These are phyloP conservation scores for Xylota segnis DNA, from an alignment of 2,888 invertebrate genomes.

Conservation along the genomic window DNA sequence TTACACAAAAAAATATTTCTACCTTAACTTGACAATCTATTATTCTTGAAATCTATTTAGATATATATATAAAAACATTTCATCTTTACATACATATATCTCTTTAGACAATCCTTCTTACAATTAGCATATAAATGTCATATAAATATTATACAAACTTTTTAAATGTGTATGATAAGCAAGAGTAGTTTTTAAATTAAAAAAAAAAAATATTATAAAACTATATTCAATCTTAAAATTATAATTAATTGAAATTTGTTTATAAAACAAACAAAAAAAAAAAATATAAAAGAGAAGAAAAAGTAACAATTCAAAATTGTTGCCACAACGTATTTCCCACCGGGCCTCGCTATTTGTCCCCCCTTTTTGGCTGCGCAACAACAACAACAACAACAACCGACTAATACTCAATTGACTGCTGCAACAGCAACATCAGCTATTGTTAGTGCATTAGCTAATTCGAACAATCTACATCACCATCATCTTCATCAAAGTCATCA, in stretches of 20 bases:
- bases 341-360: constrained; percentile 80
- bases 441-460: constrained; percentile 71
- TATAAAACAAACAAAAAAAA: too few species aligned
- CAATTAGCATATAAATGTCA: constrained; percentile 52
- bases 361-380: constrained; percentile 79
- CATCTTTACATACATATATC: constrained; percentile 11
- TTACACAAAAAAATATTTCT: constrained; percentile 54
- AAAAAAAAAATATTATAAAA: constrained; percentile 17
- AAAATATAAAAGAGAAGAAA: constrained; percentile 8
- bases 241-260: constrained; percentile 14
- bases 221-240: constrained; percentile 33
- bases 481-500: constrained; percentile 73
- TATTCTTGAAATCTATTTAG: constrained; percentile 16
- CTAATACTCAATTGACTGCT: constrained; percentile 70
- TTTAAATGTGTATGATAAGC: constrained; percentile 73
- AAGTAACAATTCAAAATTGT: constrained; percentile 75
- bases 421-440: constrained; percentile 67
- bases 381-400: constrained; percentile 68
- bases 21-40: constrained; percentile 56
- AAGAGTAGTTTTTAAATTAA: constrained; percentile 68
- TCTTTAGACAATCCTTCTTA: constrained; percentile 65
- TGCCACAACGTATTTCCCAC: constrained; percentile 80
- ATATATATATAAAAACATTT: constrained; percentile 6
- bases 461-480: constrained; percentile 71
- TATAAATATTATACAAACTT: constrained; percentile 49